Evolutionary conservation across 2,113 vertebrate species (phyloP).

Genomic region (Chionodraco myersi): DNA sequence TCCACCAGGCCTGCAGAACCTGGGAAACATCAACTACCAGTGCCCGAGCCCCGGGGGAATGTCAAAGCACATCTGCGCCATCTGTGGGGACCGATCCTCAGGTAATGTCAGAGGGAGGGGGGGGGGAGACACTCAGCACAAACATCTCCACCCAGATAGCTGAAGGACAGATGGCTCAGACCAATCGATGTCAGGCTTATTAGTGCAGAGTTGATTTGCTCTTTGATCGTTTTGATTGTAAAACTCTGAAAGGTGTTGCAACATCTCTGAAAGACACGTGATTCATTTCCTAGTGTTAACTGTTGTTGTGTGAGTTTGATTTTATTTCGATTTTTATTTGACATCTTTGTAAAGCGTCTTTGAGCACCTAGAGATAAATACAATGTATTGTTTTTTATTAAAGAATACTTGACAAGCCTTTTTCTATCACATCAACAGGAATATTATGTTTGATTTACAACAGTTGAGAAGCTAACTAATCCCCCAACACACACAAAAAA

Average conservation of each 20-base stretch:
- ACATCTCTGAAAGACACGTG: too few species aligned
- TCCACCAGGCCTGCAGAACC: slow-evolving; percentile 86
- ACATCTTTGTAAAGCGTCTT: too few species aligned
- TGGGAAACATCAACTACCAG: slow-evolving; percentile 90
- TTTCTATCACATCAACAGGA: too few species aligned
- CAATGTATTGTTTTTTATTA: too few species aligned
- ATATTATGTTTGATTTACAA: too few species aligned
- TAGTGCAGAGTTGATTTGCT: not conserved
- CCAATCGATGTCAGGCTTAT: slow-evolving; percentile 1
- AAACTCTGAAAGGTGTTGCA: not conserved
- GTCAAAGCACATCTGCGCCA: slow-evolving; percentile 97
- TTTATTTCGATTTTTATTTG: too few species aligned
- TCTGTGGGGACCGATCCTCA: slow-evolving; percentile 97
- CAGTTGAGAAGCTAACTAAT: too few species aligned
- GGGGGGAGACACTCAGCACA: not conserved
- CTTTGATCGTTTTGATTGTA: not conserved
- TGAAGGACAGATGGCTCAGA: slow-evolving; percentile 3
- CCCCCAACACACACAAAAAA: too few species aligned
- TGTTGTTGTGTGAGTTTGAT: too few species aligned
- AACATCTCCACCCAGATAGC: not conserved
- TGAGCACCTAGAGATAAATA: too few species aligned
- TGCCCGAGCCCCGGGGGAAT: slow-evolving; percentile 91
- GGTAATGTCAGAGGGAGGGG: slow-evolving; percentile 78
- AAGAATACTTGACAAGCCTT: too few species aligned
- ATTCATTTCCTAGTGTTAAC: too few species aligned